Base-by-base conservation (phyloP, 2,888 invertebrate genomes). In the Zhuqinia jingwanae region DNA sequence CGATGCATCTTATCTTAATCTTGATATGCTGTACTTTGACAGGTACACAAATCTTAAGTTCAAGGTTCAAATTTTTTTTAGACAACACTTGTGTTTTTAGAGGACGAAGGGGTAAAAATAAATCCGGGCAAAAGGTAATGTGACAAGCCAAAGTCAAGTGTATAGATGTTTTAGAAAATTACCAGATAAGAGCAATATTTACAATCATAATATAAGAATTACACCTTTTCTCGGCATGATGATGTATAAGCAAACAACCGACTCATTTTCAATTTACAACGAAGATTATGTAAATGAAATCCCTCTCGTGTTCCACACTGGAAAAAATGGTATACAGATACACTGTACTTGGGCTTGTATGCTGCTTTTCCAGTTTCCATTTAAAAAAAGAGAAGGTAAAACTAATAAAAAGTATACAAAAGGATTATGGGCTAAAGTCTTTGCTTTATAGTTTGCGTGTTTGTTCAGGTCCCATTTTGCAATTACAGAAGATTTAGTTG, bases 401-500 rank as follows among this genome's bases (percentile, higher is more conserved):
- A 36, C 8, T 27, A 30, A n/a, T n/a, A 25, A 80, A 79, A 47
- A 76, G 76, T 56, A 68, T 76, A 68, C 79, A 65, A 73, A 75
- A 75, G 85, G 85, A 85, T 85, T 85, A 85, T 58, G 75, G 73
- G 85, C 75, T 85, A 79, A 15, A 11, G 79, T 70, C 60, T 75
- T 42, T 56, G 25, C 25, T 53, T 85, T 70, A 80, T 79, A 60
- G 47, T 73, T 56, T 30, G 45, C 8, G 36, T 36, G 36, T 36
- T 36, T 36, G 36, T 36, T 36, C 3, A 36, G 36, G 85, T 73
- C n/a, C 68, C 75, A 79, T 79, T 79, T 79, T 79, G 79, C 85
- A 85, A 85, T 85, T 85, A 85, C 85, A 63, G 30, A 58, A 75
- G 80, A 70, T 45, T 73, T 65, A 84, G 53, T n/a, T 36, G 36